Evolutionary conservation across 2,888 invertebrate genomes (phyloP), one percentile per base, ranked within the genome.

Genomic region (Ceriagrion tenellum): DNA sequence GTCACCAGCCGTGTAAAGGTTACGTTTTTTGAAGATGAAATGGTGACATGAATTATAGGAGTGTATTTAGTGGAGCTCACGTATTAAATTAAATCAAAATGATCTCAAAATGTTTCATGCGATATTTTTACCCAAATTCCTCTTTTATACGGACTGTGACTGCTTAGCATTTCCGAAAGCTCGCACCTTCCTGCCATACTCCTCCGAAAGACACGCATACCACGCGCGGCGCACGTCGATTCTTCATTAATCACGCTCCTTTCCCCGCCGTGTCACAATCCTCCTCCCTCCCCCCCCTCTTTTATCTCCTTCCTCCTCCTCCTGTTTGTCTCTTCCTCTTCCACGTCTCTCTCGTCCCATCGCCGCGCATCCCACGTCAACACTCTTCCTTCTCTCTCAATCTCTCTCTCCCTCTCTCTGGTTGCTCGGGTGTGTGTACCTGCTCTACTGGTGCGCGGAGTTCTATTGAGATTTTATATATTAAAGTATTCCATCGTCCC

Each of bases 161-260:
- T n/a, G n/a, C 47, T 47, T 47, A 47, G 4, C 47, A 47, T 47
- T 47, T 47, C 47, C 47, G 47, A 47, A 47, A 47, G 47, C 47
- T 4, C 47, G 2, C 47, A 4, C 69, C 4, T 26, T n/a, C 69
- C 10, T n/a, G n/a, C 69, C 69, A 69, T 3, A 26, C 8, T 12
- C 1, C 69, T 6, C n/a, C n/a, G 12, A 1, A 18, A 16, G 47
- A 59, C 59, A 59, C 59, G 59, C 59, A 0, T 16, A 35, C 81
- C 81, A 35, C 81, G 26, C 69, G 69, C 69, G 26, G 81, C 81
- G 81, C 81, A 81, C 81, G 81, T 81, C 81, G 35, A 81, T 81
- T 26, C 4, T 12, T 35, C 81, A 81, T 81, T 81, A 81, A 81
- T 81, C 81, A 35, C 81, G 81, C 35, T 26, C 35, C 81, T 81